These are phyloP conservation scores for Urocitellus parryii DNA, from an alignment of 2,113 vertebrate species.

Conservation along the genomic window DNA sequence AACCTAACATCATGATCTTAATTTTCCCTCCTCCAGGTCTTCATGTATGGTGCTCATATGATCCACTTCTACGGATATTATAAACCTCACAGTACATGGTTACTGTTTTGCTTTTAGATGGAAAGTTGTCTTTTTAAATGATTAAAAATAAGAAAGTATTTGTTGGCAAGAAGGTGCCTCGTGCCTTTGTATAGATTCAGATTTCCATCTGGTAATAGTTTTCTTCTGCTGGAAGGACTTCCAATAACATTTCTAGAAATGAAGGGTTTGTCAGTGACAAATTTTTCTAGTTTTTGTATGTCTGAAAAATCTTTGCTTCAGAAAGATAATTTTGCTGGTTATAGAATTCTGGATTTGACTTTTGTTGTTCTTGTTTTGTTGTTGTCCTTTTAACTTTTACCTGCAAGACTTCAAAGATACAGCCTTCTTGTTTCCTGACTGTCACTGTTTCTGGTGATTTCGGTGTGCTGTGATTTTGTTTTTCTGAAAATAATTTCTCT, in stretches of 20 bases:
- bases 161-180: background rate
- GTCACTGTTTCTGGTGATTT: background rate
- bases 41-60: background rate
- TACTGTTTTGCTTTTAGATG: slow-evolving; percentile 20
- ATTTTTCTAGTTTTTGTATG: background rate
- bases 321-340: background rate
- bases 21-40: background rate
- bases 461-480: background rate
- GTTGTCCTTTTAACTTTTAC: background rate
- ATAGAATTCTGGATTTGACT: background rate
- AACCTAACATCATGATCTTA: background rate
- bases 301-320: background rate
- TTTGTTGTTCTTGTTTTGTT: background rate
- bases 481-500: background rate
- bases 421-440: background rate
- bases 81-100: background rate
- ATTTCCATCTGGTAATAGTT: background rate
- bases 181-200: background rate
- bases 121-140: background rate
- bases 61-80: background rate
- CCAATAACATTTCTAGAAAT: background rate
- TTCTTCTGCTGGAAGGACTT: background rate
- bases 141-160: background rate
- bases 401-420: background rate
- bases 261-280: background rate